Evolutionary conservation across 2,888 invertebrate species (phyloP), one percentile per base, ranked within the genome.

Genomic region (Xiphydria camelus): DNA sequence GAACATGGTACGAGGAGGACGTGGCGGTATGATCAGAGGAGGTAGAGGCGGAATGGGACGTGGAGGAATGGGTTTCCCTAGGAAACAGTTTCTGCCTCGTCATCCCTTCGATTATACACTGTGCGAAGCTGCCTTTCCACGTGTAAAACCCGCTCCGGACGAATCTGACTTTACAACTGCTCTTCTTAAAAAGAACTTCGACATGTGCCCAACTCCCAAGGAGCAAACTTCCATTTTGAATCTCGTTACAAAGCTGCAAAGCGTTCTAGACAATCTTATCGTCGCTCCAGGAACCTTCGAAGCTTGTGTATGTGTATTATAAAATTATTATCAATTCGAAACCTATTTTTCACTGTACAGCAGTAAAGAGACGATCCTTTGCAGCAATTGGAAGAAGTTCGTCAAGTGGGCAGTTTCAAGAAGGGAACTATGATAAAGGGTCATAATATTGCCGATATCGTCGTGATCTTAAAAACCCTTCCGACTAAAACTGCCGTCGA

Each of bases 381-480:
- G 10, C 58, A 91, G 89, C 89, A 91, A 85, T 79, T 94, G 36
- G 93, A 94, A 69, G 97, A 97, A 77, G 94, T 96, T 0, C 83
- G 96, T 1, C 95, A 95, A 77, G 97, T 99, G 4, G 98, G 98
- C 0, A 94, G 97, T 0, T 97, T 94, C 76, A 98, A 98, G 76
- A 97, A 98, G 69, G 96, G 97, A 2, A 98, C 98, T 0, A 95
- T 98, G 90, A 85, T 97, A 71, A 88, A 91, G 0, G 94, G 95
- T 1, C 91, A 92, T 76, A 96, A 94, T 73, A 88, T 94, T 0
- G 98, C 97, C 0, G 97, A 98, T 66, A 89, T 98, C 50, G 97
- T 97, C 1, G 95, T 98, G 1, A 94, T 98, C 53, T 82, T 98
- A 51, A 97, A 97, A 80, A 95, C 97, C 0, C 75, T 97, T 41